Percentiles rank a stretch among this genome's conserved stretches.
Conservation (phyloP, 2,113 vertebrate species). For the Theristicus caerulescens region DNA sequence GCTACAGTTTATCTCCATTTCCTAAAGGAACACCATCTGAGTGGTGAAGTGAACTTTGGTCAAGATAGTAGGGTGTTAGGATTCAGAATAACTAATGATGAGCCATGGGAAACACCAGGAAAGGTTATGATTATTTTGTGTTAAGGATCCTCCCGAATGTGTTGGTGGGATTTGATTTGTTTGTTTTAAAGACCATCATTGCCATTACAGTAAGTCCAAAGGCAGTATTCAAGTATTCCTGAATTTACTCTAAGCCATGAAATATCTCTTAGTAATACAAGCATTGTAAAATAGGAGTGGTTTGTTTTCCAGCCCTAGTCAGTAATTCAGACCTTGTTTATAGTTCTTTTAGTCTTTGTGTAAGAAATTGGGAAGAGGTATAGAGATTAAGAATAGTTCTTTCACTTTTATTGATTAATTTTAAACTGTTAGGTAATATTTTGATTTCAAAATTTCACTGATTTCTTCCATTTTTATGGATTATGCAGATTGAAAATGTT, state of each 20-base stretch:
- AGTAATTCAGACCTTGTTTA: neutral
- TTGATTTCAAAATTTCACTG: neutral
- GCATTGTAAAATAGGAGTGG: neutral
- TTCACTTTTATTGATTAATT: neutral
- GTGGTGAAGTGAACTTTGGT: conserved; percentile 1
- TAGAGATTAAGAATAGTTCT: neutral
- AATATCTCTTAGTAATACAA: neutral
- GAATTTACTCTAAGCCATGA: neutral
- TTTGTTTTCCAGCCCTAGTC: neutral
- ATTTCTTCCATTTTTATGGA: neutral
- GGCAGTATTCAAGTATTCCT: neutral
- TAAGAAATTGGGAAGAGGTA: neutral
- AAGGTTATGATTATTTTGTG: neutral
- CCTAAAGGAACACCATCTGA: neutral
- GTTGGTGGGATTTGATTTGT: neutral
- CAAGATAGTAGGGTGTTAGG: conserved; percentile 30
- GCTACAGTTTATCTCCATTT: conserved; percentile 29
- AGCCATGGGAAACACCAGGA: neutral
- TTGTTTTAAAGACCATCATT: neutral
- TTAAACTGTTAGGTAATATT: neutral
- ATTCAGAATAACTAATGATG: neutral
- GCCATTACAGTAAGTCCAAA: neutral
- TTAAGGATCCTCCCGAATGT: neutral
- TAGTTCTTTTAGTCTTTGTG: neutral
- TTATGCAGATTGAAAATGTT: neutral